phyloP scores from a whole-genome alignment of 2,113 vertebrate species.

The Forbesichthys agassizii region DNA sequence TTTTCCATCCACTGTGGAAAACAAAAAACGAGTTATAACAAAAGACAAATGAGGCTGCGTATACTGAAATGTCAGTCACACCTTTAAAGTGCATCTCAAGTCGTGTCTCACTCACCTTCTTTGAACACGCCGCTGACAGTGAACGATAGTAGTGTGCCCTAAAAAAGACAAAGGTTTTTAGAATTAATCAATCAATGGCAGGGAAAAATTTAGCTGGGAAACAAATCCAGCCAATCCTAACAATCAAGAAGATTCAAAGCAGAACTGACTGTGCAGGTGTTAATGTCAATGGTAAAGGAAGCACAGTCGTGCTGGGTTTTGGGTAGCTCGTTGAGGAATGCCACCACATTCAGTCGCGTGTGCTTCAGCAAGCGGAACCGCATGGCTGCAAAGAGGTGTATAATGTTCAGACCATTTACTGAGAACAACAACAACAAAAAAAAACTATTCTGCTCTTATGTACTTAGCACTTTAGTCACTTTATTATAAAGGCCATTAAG shows the following conservation, averaged over 20 bases:
- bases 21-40: conserved; percentile 19
- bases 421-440: background rate
- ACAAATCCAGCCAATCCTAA: background rate
- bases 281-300: conserved; percentile 86
- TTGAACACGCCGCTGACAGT: conserved; percentile 89
- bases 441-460: no score
- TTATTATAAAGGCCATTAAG: background rate
- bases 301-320: conserved; percentile 87
- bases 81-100: background rate
- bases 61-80: background rate
- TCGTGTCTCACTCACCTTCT: conserved; percentile 75
- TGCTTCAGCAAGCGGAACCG: conserved; percentile 85
- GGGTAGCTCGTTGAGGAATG: conserved; percentile 88
- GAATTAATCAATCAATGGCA: background rate
- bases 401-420: conserved; percentile 9
- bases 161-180: conserved; percentile 29
- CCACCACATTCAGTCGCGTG: conserved; percentile 85
- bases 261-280: conserved; percentile 80
- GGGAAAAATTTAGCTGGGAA: no score
- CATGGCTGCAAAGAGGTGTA: conserved; percentile 61
- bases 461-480: background rate
- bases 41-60: background rate
- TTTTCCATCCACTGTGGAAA: conserved; percentile 81
- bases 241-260: background rate
- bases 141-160: conserved; percentile 87